These are phyloP conservation scores for Chirona hameri DNA, from an alignment of 2,888 invertebrate species.

Conservation along the genomic window DNA sequence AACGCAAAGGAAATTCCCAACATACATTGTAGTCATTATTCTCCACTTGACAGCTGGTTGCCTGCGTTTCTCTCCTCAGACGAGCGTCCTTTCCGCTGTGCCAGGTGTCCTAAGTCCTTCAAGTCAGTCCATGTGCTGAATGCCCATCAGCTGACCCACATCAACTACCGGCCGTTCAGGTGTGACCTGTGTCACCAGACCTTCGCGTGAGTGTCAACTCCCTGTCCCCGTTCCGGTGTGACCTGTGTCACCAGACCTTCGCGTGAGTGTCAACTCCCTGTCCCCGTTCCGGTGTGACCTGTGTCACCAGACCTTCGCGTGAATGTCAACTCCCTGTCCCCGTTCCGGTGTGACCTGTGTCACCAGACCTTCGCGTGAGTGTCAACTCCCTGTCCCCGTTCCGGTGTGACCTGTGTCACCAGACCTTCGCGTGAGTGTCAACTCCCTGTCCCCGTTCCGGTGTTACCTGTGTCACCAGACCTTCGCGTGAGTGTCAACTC, in stretches of 20 bases:
- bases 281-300: background rate
- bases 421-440: constrained; percentile 23
- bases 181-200: background rate
- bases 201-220: background rate
- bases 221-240: background rate
- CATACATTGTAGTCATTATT: no score
- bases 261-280: constrained; percentile 22
- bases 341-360: background rate
- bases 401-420: background rate
- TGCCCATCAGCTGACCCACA: constrained; percentile 22
- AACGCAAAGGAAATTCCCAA: no score
- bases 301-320: background rate
- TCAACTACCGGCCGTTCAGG: constrained; percentile 13
- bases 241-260: background rate
- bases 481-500: constrained; percentile 22
- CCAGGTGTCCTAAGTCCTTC: constrained; percentile 23
- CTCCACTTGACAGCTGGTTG: no score
- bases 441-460: background rate
- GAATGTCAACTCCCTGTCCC: constrained; percentile 7
- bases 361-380: constrained; percentile 8
- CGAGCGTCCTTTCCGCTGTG: constrained; percentile 12
- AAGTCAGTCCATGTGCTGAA: constrained; percentile 12
- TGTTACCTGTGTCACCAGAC: background rate
- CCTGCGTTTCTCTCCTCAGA: background rate
- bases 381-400: constrained; percentile 9